These are phyloP conservation scores for Cydia strobilella DNA, from an alignment of 1,140 invertebrate species.

Conservation along the genomic window DNA sequence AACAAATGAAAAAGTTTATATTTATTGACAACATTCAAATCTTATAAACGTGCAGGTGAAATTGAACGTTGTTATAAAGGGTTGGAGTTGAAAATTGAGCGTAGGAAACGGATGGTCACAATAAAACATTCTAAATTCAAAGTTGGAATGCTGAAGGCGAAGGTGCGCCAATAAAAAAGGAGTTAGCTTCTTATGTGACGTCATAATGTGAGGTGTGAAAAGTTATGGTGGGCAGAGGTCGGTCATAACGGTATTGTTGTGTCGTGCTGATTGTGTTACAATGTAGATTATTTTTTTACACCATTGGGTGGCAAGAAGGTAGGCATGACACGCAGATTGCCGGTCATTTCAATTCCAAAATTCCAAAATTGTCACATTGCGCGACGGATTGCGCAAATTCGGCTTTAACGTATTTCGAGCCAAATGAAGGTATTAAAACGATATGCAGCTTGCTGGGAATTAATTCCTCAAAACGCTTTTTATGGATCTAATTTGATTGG, in stretches of 20 bases:
- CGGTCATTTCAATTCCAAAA: no score
- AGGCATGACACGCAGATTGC: no score
- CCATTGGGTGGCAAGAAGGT: slow-evolving; percentile 40
- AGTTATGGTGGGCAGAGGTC: slow-evolving; percentile 43
- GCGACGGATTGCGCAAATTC: no score
- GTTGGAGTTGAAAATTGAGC: slow-evolving; percentile 44
- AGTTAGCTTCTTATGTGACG: slow-evolving; percentile 73
- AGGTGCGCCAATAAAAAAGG: slow-evolving; percentile 77
- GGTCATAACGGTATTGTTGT: slow-evolving; percentile 6
- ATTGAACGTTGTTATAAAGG: slow-evolving; percentile 37
- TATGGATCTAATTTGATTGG: no score
- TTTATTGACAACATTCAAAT: slow-evolving; percentile 68
- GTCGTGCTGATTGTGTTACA: not conserved
- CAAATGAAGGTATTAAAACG: no score
- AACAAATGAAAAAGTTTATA: slow-evolving; percentile 68
- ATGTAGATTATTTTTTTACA: slow-evolving; percentile 39
- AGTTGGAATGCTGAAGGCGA: slow-evolving; percentile 71
- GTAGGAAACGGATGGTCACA: slow-evolving; percentile 40
- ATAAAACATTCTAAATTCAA: slow-evolving; percentile 75
- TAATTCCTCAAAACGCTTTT: no score
- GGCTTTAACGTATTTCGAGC: no score
- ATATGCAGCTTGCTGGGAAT: no score
- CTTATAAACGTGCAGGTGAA: slow-evolving; percentile 43
- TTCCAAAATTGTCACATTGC: no score
- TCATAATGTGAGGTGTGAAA: slow-evolving; percentile 64